phyloP scores from a whole-genome alignment of 2,113 vertebrate species.

The Etheostoma cragini region DNA sequence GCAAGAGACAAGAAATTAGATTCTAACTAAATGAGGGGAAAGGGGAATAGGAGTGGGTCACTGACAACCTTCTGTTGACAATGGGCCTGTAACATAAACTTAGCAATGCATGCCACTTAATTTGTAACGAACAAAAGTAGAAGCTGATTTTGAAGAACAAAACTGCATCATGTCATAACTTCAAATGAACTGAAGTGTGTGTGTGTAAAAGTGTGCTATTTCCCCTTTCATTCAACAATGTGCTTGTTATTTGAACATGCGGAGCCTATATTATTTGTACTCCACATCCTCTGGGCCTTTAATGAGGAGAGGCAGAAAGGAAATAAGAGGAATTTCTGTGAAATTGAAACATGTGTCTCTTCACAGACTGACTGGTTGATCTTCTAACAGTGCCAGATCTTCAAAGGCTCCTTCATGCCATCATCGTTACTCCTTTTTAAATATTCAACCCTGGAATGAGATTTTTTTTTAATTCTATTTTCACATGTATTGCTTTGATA shows the following conservation, averaged over 20 bases:
- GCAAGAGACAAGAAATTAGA: background rate
- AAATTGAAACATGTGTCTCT: conserved; percentile 3
- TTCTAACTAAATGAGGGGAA: background rate
- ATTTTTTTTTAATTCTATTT: background rate
- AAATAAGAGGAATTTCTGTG: conserved; percentile 32
- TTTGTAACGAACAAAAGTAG: background rate
- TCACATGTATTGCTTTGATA: conserved; percentile 26
- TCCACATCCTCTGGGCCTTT: conserved; percentile 1
- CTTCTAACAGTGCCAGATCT: conserved; percentile 34
- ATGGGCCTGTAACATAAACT: background rate
- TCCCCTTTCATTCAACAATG: background rate
- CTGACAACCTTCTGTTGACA: background rate
- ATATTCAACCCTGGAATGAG: conserved; percentile 13
- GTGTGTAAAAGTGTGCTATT: background rate
- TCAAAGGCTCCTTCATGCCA: conserved; percentile 39
- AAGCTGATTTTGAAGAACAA: background rate
- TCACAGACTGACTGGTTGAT: conserved; percentile 30
- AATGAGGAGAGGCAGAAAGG: conserved; percentile 27
- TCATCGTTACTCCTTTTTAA: conserved; percentile 16
- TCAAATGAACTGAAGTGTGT: background rate
- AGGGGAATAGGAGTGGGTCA: background rate
- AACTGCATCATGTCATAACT: background rate
- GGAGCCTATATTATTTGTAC: background rate
- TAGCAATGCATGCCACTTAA: background rate
- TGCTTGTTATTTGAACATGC: background rate